phyloP scores from a whole-genome alignment of 2,888 invertebrate genomes.

The Cryptocephalus moraei region DNA sequence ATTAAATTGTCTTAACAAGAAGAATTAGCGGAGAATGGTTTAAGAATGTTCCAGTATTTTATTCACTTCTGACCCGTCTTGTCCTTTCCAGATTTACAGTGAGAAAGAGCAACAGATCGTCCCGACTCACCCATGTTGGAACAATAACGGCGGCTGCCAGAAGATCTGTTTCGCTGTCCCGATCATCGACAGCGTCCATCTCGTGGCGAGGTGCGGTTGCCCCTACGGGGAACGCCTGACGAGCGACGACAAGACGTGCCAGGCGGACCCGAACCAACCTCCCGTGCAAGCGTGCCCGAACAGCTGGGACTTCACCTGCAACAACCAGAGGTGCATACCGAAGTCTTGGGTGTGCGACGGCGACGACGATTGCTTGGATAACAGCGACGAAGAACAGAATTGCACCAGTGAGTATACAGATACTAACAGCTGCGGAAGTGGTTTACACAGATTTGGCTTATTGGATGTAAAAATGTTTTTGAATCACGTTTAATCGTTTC shows the following conservation, averaged over 20 bases:
- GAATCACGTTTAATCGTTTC: no score
- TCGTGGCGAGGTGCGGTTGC: slow-evolving; percentile 71
- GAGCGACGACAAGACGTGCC: slow-evolving; percentile 60
- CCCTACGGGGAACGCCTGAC: slow-evolving; percentile 82
- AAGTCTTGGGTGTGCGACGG: slow-evolving; percentile 95
- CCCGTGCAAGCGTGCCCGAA: slow-evolving; percentile 84
- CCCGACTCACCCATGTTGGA: slow-evolving; percentile 68
- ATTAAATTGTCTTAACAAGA: no score
- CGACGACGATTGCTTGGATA: slow-evolving; percentile 91
- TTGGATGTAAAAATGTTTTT: no score
- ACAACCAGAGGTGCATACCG: slow-evolving; percentile 84
- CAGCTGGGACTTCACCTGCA: slow-evolving; percentile 88
- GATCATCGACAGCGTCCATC: slow-evolving; percentile 39
- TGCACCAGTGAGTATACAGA: slow-evolving; percentile 75
- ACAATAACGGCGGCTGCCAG: slow-evolving; percentile 82
- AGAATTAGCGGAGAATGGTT: no score
- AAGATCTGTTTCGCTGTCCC: slow-evolving; percentile 93
- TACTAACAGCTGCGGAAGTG: no score
- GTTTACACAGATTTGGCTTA: no score
- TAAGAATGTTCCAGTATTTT: not conserved
- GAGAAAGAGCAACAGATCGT: slow-evolving; percentile 61
- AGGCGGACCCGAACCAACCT: slow-evolving; percentile 76
- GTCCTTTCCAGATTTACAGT: slow-evolving; percentile 51
- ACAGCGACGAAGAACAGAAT: slow-evolving; percentile 90
- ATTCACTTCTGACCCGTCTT: not conserved